phyloP scores from a whole-genome alignment of 2,113 vertebrate genomes.

The Trichomycterus rosablanca region DNA sequence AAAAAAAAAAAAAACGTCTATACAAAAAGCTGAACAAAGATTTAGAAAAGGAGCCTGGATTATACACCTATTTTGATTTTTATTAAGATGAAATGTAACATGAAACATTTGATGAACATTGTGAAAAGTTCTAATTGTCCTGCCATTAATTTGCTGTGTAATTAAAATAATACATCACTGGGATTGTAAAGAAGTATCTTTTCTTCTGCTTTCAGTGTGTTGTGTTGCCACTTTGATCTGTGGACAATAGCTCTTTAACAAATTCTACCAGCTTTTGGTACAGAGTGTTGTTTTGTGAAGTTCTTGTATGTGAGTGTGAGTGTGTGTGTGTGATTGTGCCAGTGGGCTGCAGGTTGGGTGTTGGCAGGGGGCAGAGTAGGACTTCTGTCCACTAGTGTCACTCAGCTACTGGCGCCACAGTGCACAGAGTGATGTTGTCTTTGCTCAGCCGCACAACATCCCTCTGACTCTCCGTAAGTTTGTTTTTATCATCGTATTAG shows the following conservation, averaged over 20 bases:
- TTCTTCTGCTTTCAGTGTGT: not conserved
- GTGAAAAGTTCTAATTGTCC: too few relatives aligned
- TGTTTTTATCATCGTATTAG: conserved; percentile 8
- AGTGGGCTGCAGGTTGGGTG: conserved; percentile 15
- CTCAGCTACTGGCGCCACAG: conserved; percentile 57
- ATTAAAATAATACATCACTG: too few relatives aligned
- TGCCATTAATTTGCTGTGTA: too few relatives aligned
- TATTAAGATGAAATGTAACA: not conserved
- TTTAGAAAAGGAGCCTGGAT: too few relatives aligned
- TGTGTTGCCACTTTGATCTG: not conserved
- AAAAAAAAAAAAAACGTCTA: too few relatives aligned
- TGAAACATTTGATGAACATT: not conserved
- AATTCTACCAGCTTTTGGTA: conserved; percentile 12
- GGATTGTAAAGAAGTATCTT: not conserved
- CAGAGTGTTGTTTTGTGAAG: conserved; percentile 3
- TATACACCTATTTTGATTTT: too few relatives aligned
- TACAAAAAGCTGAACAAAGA: too few relatives aligned
- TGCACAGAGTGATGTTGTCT: conserved; percentile 33
- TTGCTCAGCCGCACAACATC: conserved; percentile 34
- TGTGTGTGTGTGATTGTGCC: conserved; percentile 29
- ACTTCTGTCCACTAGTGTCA: conserved; percentile 61
- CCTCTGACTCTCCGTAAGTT: not conserved
- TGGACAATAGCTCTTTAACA: too few relatives aligned
- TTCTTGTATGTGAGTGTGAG: conserved; percentile 25
- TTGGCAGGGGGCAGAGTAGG: conserved; percentile 37